These are phyloP conservation scores for Ptiloglossa arizonensis DNA, from an alignment of 1,140 invertebrate species.

Conservation along the genomic window DNA sequence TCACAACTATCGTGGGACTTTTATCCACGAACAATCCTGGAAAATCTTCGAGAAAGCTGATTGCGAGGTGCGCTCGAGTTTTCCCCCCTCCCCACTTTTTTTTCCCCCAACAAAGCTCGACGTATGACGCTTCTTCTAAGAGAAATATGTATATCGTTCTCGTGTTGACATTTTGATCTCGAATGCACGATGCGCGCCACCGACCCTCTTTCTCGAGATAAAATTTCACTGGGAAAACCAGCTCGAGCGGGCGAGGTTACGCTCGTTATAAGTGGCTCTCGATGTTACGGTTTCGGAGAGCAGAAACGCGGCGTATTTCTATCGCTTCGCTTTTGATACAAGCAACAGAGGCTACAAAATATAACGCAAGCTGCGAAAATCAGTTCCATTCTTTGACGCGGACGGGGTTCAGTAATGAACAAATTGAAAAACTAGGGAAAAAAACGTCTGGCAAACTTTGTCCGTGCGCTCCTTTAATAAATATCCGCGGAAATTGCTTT, in stretches of 20 bases:
- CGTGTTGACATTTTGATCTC: constrained; percentile 36
- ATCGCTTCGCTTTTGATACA: background rate
- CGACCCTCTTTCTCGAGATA: constrained; percentile 24
- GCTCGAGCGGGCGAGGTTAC: constrained; percentile 13
- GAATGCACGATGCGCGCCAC: constrained; percentile 3
- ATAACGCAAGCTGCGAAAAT: background rate
- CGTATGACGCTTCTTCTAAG: background rate
- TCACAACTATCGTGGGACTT: background rate
- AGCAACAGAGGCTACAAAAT: background rate
- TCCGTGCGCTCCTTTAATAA: background rate
- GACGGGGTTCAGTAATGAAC: background rate
- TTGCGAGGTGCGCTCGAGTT: too few species aligned
- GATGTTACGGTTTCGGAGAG: background rate
- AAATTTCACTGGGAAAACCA: constrained; percentile 34
- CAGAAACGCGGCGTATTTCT: background rate
- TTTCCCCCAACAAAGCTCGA: background rate
- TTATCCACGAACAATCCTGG: background rate
- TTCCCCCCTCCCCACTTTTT: too few species aligned
- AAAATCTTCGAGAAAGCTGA: background rate
- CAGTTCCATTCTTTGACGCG: background rate
- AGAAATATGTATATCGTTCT: constrained; percentile 17
- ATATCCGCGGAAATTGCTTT: constrained; percentile 18
- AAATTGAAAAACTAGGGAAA: background rate
- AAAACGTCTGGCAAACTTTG: background rate
- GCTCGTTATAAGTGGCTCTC: constrained; percentile 11